These are phyloP conservation scores for Platycheirus albimanus DNA, from an alignment of 2,888 invertebrate species.

Conservation along the genomic window DNA sequence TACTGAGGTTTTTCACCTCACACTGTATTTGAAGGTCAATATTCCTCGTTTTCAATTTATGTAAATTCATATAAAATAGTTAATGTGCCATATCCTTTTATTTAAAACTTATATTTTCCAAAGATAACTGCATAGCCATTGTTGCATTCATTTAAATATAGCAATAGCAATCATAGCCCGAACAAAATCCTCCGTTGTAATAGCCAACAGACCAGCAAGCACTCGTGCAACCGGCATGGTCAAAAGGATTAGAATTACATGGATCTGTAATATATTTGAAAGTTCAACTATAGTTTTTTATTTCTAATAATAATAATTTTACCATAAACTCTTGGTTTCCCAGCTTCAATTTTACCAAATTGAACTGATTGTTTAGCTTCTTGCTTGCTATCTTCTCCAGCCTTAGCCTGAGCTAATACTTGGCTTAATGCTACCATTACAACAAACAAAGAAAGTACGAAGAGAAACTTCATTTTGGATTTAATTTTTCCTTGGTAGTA, in stretches of 20 bases:
- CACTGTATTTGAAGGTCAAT: too few relatives aligned
- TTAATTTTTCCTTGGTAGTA: neutral
- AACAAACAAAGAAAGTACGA: constrained; percentile 13
- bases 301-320: neutral
- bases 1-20: neutral
- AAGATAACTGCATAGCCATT: neutral
- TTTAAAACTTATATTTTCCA: neutral
- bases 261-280: constrained; percentile 35
- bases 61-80: too few relatives aligned
- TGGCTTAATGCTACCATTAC: neutral
- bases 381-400: neutral
- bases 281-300: too few relatives aligned
- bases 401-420: neutral
- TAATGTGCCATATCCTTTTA: neutral
- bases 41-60: too few relatives aligned
- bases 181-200: constrained; percentile 42
- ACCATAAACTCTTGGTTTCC: constrained; percentile 24
- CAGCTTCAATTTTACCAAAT: neutral
- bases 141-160: neutral
- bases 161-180: constrained; percentile 50
- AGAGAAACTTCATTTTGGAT: constrained; percentile 33
- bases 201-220: constrained; percentile 33
- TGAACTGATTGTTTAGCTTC: constrained; percentile 4
- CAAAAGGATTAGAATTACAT: constrained; percentile 39
- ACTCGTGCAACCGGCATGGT: constrained; percentile 8